Evolutionary conservation across 2,113 vertebrate species (phyloP).

Genomic region (Oreochromis tanganicae): DNA sequence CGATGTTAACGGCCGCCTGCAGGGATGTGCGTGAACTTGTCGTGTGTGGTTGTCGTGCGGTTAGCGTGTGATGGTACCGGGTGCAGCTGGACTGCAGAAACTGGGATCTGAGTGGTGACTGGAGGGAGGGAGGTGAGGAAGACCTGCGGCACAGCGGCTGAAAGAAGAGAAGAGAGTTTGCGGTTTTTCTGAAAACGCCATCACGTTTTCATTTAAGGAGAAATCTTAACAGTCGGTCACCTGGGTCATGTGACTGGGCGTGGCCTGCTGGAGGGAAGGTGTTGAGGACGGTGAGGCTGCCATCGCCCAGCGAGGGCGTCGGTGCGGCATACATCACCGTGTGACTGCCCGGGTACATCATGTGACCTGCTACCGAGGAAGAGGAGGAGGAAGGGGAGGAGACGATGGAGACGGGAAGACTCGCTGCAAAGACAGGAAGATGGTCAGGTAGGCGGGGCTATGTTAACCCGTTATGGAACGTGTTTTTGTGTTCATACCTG

Average conservation of each 20-base stretch:
- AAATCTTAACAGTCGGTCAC: not conserved
- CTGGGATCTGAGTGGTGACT: slow-evolving; percentile 87
- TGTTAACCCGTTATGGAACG: not conserved
- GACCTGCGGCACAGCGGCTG: slow-evolving; percentile 85
- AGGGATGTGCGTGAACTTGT: not conserved
- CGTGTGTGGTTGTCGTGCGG: not conserved
- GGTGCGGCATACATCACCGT: slow-evolving; percentile 87
- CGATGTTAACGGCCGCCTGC: not conserved
- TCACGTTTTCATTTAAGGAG: not conserved
- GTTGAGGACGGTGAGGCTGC: slow-evolving; percentile 87
- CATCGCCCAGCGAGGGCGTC: slow-evolving; percentile 80
- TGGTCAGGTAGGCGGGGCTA: slow-evolving; percentile 67
- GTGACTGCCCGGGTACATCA: slow-evolving; percentile 91
- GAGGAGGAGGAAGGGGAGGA: slow-evolving; percentile 80
- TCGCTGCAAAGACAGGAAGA: slow-evolving; percentile 66
- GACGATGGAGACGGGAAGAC: slow-evolving; percentile 82
- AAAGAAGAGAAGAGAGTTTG: not conserved
- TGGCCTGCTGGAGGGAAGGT: slow-evolving; percentile 83
- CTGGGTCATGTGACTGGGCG: slow-evolving; percentile 72
- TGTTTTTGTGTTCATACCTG: slow-evolving; percentile 68
- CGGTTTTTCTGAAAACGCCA: not conserved
- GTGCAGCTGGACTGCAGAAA: slow-evolving; percentile 92
- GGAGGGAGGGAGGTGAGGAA: slow-evolving; percentile 85
- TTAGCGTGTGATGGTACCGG: slow-evolving; percentile 58
- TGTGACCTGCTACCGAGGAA: slow-evolving; percentile 85